Evolutionary conservation across 1,140 invertebrate genomes (phyloP), one percentile per base, ranked within the genome.

Genomic region (Megalonaias nervosa): DNA sequence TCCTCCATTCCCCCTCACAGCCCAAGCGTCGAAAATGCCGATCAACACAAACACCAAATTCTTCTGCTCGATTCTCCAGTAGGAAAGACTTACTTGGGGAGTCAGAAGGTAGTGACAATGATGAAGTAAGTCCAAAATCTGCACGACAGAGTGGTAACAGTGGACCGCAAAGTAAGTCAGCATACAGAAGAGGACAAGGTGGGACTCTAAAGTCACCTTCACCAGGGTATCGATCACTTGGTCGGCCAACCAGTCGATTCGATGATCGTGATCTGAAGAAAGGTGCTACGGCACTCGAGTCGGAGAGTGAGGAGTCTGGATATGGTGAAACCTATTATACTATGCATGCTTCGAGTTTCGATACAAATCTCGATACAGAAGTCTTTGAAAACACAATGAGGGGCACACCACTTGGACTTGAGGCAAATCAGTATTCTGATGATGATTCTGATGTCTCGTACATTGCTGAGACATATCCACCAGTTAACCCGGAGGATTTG

Each of bases 311-410:
- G 67, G 88, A 89, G 72, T 89, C 88, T 70, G 88, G 86, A n/a
- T 89, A 89, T 83, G 88, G 86, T 78, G 88, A 88, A 60, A 89
- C 88, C 17, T 85, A 83, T 73, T 85, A 88, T 81, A 89, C 86
- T 21, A 87, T 88, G 86, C 86, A 89, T 55, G 88, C 88, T 16
- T 87, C 84, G 16, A 89, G 86, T 82, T 88, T 89, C 82, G 87
- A 89, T 77, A 86, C 82, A 55, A 82, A 86, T 78, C 80, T 87
- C 59, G 84, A 88, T 81, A 84, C 86, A 79, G 79, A 74, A 26
- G 81, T 79, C 61, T 80, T 80, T 69, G 65, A 71, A 62, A 71
- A 78, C 67, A 84, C 83, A 71, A 84, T 84, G 83, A 81, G 81
- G 80, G 83, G 83, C 16, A 84, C 83, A 81, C 83, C 83, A 55